Base-by-base conservation (phyloP, 2,113 vertebrate species). In the Anoura caudifer region DNA sequence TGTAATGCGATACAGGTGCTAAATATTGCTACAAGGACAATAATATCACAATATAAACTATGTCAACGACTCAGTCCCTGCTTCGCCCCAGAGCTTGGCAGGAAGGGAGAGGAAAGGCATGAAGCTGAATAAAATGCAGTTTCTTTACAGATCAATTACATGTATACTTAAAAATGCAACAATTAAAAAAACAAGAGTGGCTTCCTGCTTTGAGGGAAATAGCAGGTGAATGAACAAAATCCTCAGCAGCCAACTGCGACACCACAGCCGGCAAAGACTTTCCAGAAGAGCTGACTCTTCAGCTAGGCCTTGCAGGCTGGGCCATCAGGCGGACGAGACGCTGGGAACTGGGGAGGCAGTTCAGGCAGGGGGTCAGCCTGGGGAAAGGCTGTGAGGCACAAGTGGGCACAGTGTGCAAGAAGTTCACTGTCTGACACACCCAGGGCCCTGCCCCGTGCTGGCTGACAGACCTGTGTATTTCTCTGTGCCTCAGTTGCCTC, bases 71-170 rank as follows among this genome's bases (percentile, higher is more conserved):
- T n/a, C n/a, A n/a, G 52, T 69, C 85, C 33, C 59, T 75, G 67
- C 31, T 67, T 45, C 26, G 6, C 24, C 33, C 47, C 26, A 61
- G 67, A 70, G 67, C 47, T 52, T 43, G 17, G 7, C 22, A 4
- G 17, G 11, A 12, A 81, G 59, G 47, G 36, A 81, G 45, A 90
- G 81, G 61, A 84, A 84, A 92, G 52, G 3, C 43, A 31, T 61
- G 59, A n/a, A 15, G 63, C 16, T 54, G 31, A 76, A 47, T n/a
- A 54, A 79, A 93, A 85, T 24, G 9, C 13, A 77, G 65, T 82
- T 95, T 26, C 36, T 97, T 94, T 73, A 65, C 31, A n/a, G 38
- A 16, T 45, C 41, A 69, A 54, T 52, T 87, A 63, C 52, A 76
- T n/a, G 50, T 65, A 86, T 85, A 65, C 85, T 72, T 90, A 69